phyloP scores from a whole-genome alignment of 1,140 invertebrate genomes.

The Drosophila mauritiana region DNA sequence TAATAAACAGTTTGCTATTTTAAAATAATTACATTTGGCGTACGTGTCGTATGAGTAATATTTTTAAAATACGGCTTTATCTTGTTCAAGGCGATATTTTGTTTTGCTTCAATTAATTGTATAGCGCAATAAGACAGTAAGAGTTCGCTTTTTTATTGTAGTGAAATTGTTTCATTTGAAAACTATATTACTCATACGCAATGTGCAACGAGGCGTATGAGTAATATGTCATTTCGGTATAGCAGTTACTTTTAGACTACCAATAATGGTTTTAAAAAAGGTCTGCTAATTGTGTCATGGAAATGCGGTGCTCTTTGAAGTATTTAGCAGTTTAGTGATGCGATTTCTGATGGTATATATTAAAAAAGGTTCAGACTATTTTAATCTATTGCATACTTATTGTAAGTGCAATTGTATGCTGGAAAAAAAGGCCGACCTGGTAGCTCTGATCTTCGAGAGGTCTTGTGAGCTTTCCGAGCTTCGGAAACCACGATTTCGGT shows the following conservation, averaged over 20 bases:
- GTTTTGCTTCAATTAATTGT: neutral
- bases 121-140: neutral
- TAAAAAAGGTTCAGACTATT: no score
- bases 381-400: no score
- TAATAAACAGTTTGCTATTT: neutral
- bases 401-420: neutral
- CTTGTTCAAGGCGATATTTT: neutral
- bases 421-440: neutral
- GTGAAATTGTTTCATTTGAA: no score
- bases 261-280: neutral
- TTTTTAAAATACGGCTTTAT: neutral
- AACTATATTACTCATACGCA: conserved; percentile 13
- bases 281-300: neutral
- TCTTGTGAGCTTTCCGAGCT: conserved; percentile 42
- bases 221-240: conserved; percentile 1
- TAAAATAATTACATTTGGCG: neutral
- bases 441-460: conserved; percentile 13
- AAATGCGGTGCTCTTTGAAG: neutral
- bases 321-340: no score
- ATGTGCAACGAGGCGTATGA: conserved; percentile 20
- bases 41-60: conserved; percentile 9
- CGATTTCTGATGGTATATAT: no score
- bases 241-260: neutral
- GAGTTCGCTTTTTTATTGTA: neutral
- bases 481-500: conserved; percentile 52